Evolutionary conservation across 2,113 vertebrate species (phyloP).

Genomic region (Ascaphus truei): DNA sequence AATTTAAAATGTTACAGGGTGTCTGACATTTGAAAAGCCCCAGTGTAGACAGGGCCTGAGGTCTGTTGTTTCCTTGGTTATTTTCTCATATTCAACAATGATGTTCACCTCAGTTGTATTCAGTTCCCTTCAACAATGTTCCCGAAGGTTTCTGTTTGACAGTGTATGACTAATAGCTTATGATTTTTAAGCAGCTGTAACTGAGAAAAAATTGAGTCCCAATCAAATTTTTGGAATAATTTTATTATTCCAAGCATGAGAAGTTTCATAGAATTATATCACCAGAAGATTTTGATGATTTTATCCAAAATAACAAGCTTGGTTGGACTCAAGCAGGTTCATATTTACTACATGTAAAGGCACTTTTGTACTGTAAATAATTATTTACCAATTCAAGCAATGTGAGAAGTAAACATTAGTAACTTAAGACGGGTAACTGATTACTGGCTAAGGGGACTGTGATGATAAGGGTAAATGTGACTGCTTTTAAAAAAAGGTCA

Average conservation of each 20-base stretch:
- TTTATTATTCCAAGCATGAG: background rate
- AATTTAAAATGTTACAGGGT: constrained; percentile 32
- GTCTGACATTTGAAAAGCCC: constrained; percentile 31
- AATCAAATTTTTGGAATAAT: constrained; percentile 11
- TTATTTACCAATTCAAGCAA: no score
- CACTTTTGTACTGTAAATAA: no score
- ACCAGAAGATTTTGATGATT: background rate
- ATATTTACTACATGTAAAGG: no score
- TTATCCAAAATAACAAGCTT: background rate
- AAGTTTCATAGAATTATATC: background rate
- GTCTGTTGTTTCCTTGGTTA: constrained; percentile 20
- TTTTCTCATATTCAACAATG: constrained; percentile 17
- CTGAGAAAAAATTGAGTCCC: constrained; percentile 28
- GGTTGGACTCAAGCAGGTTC: background rate
- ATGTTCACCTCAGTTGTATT: constrained; percentile 24
- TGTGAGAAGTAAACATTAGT: no score
- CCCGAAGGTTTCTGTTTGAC: constrained; percentile 31
- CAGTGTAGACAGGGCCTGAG: constrained; percentile 14
- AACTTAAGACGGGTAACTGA: no score
- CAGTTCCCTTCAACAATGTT: constrained; percentile 6
- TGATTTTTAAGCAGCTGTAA: constrained; percentile 30
- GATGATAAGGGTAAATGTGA: no score
- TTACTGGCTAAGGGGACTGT: no score
- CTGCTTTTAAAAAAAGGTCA: no score
- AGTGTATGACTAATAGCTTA: constrained; percentile 56